Base-by-base conservation (phyloP, 2,113 vertebrate species). In the Caracal caracal region DNA sequence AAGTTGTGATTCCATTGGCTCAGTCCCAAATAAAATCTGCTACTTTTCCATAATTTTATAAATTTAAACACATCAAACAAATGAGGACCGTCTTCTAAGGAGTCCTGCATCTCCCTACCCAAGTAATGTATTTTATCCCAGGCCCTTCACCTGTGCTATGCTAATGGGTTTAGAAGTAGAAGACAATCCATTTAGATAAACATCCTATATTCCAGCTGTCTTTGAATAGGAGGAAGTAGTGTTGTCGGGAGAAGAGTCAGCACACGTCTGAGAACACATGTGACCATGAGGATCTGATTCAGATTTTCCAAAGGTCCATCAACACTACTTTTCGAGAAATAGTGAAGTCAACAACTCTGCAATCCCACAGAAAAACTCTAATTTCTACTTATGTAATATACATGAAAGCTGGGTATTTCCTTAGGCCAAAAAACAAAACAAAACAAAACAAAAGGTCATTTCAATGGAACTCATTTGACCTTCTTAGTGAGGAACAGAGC, bases 391-490 rank as follows among this genome's bases (percentile, higher is more conserved):
- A 81, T 85, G 35, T 37, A 73, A 79, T 53, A 83, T 75, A 71
- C 35, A 79, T 93, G 37, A 92, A 89, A 96, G 12, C 26, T 82
- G 59, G 7, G 6, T 68, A 88, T 94, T 95, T 95, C 92, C 82
- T 70, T 81, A 59, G 81, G 85, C 56, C n/a, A 91, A 84, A 95
- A 47, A 81, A 93, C 76, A 93, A 93, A 37, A 63, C 76, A 93
- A 93, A 37, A 63, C 7, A 95, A 47, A 81, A 90, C 76, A 93
- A 93, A 37, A 63, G 88, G 49, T 76, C 28, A 81, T 65, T 88
- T 96, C 51, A 70, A 71, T 68, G 15, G 68, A 90, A 35, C n/a
- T 83, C 56, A 61, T 81, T 80, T 81, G 82, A 88, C 15, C 47
- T 85, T 84, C 43, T 49, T 82, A 71, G 33, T 82, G 51, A 90